Conservation (phyloP, 92 coral and sea anemone genomes). For the Galaxea fascicularis region DNA sequence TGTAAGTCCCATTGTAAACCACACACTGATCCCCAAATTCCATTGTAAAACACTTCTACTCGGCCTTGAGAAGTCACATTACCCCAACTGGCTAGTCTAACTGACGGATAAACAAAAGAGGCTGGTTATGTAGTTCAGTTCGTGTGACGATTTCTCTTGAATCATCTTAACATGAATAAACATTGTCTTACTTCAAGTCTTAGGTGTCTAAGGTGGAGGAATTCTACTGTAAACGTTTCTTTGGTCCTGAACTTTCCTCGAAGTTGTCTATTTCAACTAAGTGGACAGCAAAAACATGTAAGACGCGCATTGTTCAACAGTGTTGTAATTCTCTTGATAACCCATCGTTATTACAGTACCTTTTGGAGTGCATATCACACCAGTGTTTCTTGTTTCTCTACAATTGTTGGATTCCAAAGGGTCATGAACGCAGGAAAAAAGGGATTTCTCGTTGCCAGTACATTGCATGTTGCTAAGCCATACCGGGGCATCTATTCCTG, state of each 20-base stretch:
- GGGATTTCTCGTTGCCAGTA: not conserved
- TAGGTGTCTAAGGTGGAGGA: no score
- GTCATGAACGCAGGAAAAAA: not conserved
- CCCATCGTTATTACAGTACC: not conserved
- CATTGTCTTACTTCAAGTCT: no score
- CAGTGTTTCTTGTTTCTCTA: not conserved
- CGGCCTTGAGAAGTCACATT: not conserved
- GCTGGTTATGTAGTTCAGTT: no score
- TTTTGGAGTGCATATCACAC: not conserved
- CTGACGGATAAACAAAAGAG: no score
- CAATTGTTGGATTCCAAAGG: not conserved
- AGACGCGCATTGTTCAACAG: no score
- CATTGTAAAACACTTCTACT: not conserved
- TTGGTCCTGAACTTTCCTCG: no score
- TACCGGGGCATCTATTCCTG: not conserved
- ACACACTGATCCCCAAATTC: conserved; percentile 10
- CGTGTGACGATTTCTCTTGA: no score
- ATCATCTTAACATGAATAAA: no score
- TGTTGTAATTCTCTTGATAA: no score
- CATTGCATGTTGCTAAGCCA: conserved; percentile 9
- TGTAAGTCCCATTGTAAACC: not conserved
- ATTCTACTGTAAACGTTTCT: no score
- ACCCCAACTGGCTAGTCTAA: not conserved
- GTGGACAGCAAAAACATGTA: no score
- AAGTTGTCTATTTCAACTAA: no score